Percentiles rank a stretch among this genome's conserved stretches.
Evolutionary conservation across 2,113 vertebrate genomes (phyloP).

Genomic region (Leptocoma aspasia): DNA sequence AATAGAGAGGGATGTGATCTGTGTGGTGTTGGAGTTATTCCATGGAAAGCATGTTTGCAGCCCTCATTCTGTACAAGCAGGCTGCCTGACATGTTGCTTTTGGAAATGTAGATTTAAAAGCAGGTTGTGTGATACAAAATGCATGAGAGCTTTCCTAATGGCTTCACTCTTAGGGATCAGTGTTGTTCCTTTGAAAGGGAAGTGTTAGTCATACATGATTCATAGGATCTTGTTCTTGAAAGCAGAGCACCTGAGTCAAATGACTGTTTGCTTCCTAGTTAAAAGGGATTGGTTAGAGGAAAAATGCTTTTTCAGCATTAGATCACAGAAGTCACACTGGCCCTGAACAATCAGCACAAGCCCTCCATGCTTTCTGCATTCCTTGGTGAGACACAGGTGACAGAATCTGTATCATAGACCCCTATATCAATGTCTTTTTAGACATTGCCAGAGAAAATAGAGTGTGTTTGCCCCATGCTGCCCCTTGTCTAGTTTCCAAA

Average conservation of each 20-base stretch:
- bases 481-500: not conserved
- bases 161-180: not conserved
- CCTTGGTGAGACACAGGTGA: not conserved
- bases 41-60: not conserved
- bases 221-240: not conserved
- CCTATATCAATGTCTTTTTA: fast-evolving
- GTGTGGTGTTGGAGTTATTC: fast-evolving
- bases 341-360: not conserved
- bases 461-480: not conserved
- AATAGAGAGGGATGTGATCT: not conserved
- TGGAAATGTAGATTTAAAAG: not conserved
- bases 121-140: not conserved
- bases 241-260: not conserved
- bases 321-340: not conserved
- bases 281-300: not conserved
- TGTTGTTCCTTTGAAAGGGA: not conserved
- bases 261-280: not conserved
- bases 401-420: not conserved
- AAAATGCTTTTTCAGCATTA: not conserved
- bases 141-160: not conserved
- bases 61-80: not conserved
- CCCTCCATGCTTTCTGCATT: not conserved
- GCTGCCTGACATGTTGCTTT: not conserved
- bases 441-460: not conserved
- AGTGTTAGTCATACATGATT: not conserved